Base-by-base conservation (phyloP, 2,113 vertebrate genomes). In the Gavia stellata region DNA sequence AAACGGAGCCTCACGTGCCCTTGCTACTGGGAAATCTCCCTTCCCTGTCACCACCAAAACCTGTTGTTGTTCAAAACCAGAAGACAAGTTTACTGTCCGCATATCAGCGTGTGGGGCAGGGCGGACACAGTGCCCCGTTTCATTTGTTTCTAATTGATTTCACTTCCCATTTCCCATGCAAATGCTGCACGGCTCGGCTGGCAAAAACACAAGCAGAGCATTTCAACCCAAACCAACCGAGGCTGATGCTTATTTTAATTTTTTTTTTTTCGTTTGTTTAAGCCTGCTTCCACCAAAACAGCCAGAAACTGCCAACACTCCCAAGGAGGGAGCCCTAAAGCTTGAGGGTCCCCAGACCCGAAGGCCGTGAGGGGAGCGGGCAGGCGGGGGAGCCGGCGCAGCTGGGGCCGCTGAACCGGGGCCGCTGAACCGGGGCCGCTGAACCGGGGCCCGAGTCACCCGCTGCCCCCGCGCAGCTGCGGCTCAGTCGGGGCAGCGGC, bases 121-220 rank as follows among this genome's bases (percentile, higher is more conserved):
- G 53, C 68, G 81, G 77, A 67, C 83, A 63, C 56, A 88, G 53
- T 24, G 6, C 42, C 80, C 55, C 34, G 0, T 17, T 65, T 28
- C 34, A 20, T 36, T 80, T n/a, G 58, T 5, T 90, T 66, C 78
- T 50, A 4, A 91, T 45, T 18, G 73, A 91, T 97, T 92, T 97
- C 96, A 92, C 91, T 96, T 96, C 96, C 88, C 66, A 7, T 79
- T 97, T 95, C 77, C 83, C 83, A 97, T 81, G 95, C 96, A 97
- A 97, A 97, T 91, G 15, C 29, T 16, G 3, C 14, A 0, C 85
- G 23, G 82, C 82, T 78, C 81, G 0, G 34, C 72, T 44, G 9
- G 42, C 80, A 81, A 70, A 88, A 92, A 44, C 81, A 40, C 3
- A 36, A 45, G 55, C 71, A 6, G 18, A 71, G 36, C 56, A 3